Conservation (phyloP, 2,113 vertebrate genomes). For the Anseranas semipalmata region DNA sequence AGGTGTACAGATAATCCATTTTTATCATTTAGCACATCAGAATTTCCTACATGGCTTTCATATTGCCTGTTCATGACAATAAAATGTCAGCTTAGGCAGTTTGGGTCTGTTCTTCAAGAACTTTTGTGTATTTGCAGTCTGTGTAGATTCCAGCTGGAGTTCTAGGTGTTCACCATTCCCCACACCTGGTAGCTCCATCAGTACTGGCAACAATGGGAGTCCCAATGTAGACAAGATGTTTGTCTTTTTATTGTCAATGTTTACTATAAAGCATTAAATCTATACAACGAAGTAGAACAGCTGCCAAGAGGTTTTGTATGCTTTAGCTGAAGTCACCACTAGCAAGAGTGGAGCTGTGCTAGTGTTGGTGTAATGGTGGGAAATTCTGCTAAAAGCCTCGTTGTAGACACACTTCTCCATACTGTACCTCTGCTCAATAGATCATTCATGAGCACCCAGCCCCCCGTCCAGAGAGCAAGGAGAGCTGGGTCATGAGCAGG, state of each 20-base stretch:
- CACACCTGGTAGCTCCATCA: background rate
- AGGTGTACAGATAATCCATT: background rate
- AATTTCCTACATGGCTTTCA: background rate
- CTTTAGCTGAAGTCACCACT: background rate
- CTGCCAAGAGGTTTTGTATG: background rate
- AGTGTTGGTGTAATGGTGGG: background rate
- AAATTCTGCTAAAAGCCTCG: conserved; percentile 18
- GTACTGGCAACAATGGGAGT: background rate
- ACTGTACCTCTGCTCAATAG: conserved; percentile 72
- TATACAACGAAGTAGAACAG: background rate
- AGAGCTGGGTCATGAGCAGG: conserved; percentile 74
- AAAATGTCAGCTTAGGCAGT: conserved; percentile 50
- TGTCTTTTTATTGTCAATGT: background rate
- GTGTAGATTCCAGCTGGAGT: background rate
- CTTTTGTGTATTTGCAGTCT: background rate
- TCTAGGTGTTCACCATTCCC: background rate
- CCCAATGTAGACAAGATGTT: background rate
- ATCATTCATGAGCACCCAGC: conserved; percentile 78
- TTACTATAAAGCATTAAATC: background rate
- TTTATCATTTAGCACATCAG: background rate
- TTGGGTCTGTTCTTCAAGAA: conserved; percentile 15
- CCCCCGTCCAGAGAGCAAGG: conserved; percentile 61
- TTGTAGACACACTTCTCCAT: conserved; percentile 9
- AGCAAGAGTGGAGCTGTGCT: background rate
- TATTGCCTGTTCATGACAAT: conserved; percentile 37